Conservation (phyloP, 2,113 vertebrate species). For the Rhea pennata region DNA sequence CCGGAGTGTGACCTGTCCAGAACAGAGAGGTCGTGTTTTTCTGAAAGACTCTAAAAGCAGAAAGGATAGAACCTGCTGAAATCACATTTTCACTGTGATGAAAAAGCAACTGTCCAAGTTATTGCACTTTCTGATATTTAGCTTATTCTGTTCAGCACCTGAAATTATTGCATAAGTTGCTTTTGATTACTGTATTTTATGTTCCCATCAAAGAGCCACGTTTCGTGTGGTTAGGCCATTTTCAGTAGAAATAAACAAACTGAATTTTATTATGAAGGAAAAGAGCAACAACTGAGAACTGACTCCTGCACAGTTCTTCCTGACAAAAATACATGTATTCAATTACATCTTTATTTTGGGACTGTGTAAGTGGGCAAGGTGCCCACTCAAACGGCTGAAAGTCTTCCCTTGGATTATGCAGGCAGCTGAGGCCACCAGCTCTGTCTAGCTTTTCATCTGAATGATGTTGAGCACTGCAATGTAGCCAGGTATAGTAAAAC, state of each 20-base stretch:
- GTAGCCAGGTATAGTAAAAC: not conserved
- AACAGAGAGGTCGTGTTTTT: constrained; percentile 9
- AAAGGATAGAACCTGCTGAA: not conserved
- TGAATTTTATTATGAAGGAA: not conserved
- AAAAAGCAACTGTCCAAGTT: not conserved
- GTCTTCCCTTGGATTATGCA: not conserved
- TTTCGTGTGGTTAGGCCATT: constrained; percentile 5
- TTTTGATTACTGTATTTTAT: constrained; percentile 6
- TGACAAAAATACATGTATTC: not conserved
- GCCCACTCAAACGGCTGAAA: not conserved
- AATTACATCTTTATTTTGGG: not conserved
- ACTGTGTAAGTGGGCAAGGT: not conserved
- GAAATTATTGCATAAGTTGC: not conserved
- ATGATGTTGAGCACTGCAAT: not conserved
- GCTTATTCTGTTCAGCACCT: not conserved
- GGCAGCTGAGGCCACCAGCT: not conserved
- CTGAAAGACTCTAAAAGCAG: not conserved
- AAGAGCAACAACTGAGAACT: not conserved
- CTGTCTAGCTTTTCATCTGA: not conserved
- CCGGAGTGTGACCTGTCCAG: not conserved
- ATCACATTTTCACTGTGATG: not conserved
- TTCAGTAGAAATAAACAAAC: constrained; percentile 33
- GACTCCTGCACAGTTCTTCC: not conserved
- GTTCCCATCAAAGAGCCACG: not conserved
- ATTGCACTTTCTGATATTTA: not conserved